Percentiles rank a stretch among this genome's conserved stretches.
These are phyloP conservation scores for Dascyllus trimaculatus DNA, from an alignment of 2,113 vertebrate genomes.

Conservation along the genomic window DNA sequence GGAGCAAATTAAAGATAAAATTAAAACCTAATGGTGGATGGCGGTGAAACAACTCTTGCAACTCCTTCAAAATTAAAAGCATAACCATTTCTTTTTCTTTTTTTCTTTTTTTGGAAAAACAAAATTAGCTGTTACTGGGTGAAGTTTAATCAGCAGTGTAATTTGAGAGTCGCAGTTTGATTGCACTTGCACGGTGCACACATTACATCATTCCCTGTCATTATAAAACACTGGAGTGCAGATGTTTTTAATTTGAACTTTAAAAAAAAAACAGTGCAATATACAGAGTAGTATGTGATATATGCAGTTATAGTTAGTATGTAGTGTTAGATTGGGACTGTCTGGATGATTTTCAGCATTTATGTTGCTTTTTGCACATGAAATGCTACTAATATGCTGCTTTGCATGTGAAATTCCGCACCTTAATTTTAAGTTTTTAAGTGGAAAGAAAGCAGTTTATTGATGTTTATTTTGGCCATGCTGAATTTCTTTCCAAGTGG, in stretches of 20 bases:
- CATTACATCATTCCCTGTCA: conserved; percentile 8
- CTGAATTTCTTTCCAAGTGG: too few relatives aligned
- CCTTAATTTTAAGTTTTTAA: conserved; percentile 6
- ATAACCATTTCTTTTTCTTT: neutral
- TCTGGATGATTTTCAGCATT: conserved; percentile 3
- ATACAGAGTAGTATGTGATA: neutral
- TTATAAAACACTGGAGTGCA: neutral
- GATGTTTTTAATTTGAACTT: neutral
- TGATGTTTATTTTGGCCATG: neutral
- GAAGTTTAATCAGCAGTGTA: neutral
- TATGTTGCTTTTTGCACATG: neutral
- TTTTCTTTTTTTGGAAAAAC: neutral
- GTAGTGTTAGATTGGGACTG: conserved; percentile 8
- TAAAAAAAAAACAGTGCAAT: neutral
- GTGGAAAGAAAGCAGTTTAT: neutral
- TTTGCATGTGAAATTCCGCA: conserved; percentile 8
- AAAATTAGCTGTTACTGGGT: neutral
- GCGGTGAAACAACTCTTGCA: neutral
- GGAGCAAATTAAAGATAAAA: neutral
- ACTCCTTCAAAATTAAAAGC: neutral
- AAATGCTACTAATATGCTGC: conserved; percentile 10
- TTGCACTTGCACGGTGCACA: conserved; percentile 1
- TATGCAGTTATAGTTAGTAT: neutral
- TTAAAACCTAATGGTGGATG: neutral
- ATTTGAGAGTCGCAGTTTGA: conserved; percentile 7